Evolutionary conservation across 2,888 invertebrate genomes (phyloP).

Genomic region (Cryptocheilus praepositus): DNA sequence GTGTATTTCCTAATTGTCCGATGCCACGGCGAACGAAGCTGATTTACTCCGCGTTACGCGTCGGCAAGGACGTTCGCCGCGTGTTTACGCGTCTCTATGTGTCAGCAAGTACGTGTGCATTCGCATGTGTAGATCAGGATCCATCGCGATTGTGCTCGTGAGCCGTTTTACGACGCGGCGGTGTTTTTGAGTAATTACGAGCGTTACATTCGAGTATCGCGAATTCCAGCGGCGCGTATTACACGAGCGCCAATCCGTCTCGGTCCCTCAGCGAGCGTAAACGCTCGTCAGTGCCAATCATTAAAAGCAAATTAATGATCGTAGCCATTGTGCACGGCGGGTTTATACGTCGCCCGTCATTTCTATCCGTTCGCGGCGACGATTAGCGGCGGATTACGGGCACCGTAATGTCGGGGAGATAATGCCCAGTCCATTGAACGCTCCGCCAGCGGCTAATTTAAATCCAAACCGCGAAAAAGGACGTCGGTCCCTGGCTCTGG

Average conservation of each 20-base stretch:
- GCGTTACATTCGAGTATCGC: constrained; percentile 34
- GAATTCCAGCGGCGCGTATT: constrained; percentile 36
- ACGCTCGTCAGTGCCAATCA: constrained; percentile 52
- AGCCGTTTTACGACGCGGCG: constrained; percentile 6
- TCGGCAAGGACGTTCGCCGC: too few relatives aligned
- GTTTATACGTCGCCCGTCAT: constrained; percentile 44
- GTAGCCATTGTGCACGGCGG: constrained; percentile 29
- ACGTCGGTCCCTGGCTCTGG: not conserved
- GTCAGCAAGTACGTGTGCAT: not conserved
- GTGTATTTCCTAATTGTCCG: too few relatives aligned
- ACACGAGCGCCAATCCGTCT: constrained; percentile 26
- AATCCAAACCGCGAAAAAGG: constrained; percentile 47
- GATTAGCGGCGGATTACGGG: constrained; percentile 59
- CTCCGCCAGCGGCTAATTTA: constrained; percentile 49
- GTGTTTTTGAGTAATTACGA: constrained; percentile 27
- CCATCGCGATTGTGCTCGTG: too few relatives aligned
- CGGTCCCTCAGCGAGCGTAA: constrained; percentile 18
- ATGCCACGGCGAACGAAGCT: too few relatives aligned
- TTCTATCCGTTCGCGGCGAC: constrained; percentile 36
- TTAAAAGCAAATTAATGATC: constrained; percentile 59
- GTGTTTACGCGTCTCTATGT: not conserved
- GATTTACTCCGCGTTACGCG: too few relatives aligned
- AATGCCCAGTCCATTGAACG: constrained; percentile 50
- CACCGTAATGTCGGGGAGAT: constrained; percentile 44
- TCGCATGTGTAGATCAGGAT: constrained; percentile 15